Evolutionary conservation across 2,888 invertebrate genomes (phyloP).

Genomic region (Leptarthrus brevirostris): DNA sequence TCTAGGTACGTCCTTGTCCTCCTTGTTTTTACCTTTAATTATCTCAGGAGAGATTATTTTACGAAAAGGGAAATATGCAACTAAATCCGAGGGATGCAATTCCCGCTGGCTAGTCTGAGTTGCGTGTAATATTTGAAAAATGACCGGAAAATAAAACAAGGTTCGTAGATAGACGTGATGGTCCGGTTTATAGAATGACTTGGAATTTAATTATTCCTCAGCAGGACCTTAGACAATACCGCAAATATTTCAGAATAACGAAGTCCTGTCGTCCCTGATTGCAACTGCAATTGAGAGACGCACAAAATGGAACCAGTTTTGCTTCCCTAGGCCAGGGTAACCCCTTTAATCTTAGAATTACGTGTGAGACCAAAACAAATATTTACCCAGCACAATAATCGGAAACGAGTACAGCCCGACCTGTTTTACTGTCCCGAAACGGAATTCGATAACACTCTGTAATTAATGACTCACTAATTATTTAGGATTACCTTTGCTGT

Average conservation of each 20-base stretch:
- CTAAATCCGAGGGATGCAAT: conserved; percentile 1
- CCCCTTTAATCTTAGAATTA: conserved; percentile 47
- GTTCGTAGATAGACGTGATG: neutral
- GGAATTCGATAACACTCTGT: conserved; percentile 56
- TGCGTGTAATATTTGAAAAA: conserved; percentile 33
- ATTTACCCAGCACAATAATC: conserved; percentile 53
- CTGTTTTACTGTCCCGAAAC: conserved; percentile 36
- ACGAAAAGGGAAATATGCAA: neutral
- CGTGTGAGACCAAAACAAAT: conserved; percentile 58
- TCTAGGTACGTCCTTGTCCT: conserved; percentile 25
- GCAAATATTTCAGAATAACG: conserved; percentile 31
- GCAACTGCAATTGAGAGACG: conserved; percentile 7
- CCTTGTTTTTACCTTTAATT: conserved; percentile 17
- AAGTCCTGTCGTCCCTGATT: conserved; percentile 5
- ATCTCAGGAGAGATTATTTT: conserved; percentile 19
- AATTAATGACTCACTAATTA: conserved; percentile 59
- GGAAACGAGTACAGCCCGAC: neutral
- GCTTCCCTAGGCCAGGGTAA: conserved; percentile 16
- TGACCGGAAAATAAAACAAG: conserved; percentile 16
- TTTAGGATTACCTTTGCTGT: conserved; percentile 56
- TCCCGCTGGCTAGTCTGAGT: neutral
- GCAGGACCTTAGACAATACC: conserved; percentile 47
- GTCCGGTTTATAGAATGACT: conserved; percentile 30
- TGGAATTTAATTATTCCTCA: conserved; percentile 32
- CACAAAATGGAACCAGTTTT: conserved; percentile 28